Conservation (phyloP, 2,888 invertebrate genomes). For the Aethes cnicana region DNA sequence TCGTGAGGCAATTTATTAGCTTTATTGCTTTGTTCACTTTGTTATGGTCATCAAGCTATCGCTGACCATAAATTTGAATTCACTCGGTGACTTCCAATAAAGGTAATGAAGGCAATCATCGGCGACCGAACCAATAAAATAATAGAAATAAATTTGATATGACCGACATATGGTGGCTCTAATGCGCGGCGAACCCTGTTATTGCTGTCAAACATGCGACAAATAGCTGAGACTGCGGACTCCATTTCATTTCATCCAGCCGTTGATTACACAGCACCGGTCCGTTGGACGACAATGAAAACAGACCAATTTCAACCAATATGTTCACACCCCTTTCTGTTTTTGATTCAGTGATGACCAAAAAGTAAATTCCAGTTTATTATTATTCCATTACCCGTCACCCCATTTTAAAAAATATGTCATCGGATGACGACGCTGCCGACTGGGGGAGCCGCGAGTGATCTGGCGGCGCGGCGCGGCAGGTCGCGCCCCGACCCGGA, state of each 20-base stretch:
- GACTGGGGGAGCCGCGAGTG: constrained; percentile 67
- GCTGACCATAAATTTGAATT: constrained; percentile 77
- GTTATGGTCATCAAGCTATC: constrained; percentile 77
- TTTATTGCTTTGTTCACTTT: constrained; percentile 75
- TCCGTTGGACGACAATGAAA: constrained; percentile 74
- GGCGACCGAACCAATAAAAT: constrained; percentile 77
- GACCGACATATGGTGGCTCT: constrained; percentile 80
- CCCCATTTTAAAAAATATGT: constrained; percentile 82
- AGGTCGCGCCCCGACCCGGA: constrained; percentile 66
- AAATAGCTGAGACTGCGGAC: constrained; percentile 71
- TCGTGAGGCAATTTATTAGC: constrained; percentile 72
- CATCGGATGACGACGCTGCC: constrained; percentile 80
- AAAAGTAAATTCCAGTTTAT: constrained; percentile 82
- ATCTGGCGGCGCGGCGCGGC: constrained; percentile 55
- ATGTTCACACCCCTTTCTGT: constrained; percentile 80
- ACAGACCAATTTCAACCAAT: constrained; percentile 72
- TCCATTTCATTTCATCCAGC: constrained; percentile 73
- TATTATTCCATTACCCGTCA: constrained; percentile 80
- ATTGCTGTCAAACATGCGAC: constrained; percentile 82
- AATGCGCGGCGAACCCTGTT: constrained; percentile 78
- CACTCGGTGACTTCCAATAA: constrained; percentile 79
- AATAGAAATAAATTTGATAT: constrained; percentile 83
- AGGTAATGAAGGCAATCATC: constrained; percentile 80
- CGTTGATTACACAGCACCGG: constrained; percentile 81
- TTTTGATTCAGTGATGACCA: constrained; percentile 79